Evolutionary conservation across 2,113 vertebrate species (phyloP).

Genomic region (Ranitomeya variabilis): DNA sequence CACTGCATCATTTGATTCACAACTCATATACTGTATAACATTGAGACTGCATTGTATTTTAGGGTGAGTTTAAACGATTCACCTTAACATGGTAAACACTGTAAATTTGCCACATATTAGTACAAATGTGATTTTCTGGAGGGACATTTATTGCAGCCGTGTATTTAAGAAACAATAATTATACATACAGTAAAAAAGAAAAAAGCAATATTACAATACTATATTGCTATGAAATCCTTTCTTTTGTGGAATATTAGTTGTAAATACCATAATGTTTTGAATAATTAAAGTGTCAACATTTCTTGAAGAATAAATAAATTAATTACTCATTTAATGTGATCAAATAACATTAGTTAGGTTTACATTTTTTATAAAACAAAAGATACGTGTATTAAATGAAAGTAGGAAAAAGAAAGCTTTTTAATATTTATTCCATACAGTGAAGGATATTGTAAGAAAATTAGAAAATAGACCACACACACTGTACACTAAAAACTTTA

Average conservation of each 20-base stretch:
- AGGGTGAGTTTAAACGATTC: too few species aligned
- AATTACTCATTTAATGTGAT: neutral
- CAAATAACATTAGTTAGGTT: neutral
- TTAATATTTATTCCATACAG: neutral
- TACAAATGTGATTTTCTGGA: too few species aligned
- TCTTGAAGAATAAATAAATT: neutral
- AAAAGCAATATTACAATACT: too few species aligned
- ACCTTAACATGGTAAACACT: too few species aligned
- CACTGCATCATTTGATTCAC: too few species aligned
- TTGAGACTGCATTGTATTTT: too few species aligned
- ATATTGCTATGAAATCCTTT: too few species aligned
- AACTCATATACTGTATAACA: too few species aligned
- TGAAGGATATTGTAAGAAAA: neutral
- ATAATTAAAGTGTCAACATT: neutral
- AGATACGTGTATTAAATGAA: neutral
- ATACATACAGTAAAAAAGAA: too few species aligned
- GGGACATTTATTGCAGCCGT: too few species aligned
- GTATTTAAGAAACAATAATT: too few species aligned
- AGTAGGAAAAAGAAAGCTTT: neutral
- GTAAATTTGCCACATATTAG: too few species aligned
- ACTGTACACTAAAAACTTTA: neutral
- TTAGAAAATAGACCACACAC: constrained; percentile 12
- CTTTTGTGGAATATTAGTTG: neutral
- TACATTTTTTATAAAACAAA: neutral
- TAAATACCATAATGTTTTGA: neutral